Base-by-base conservation (phyloP, 2,113 vertebrate species). In the Macheiramphus alcinus region DNA sequence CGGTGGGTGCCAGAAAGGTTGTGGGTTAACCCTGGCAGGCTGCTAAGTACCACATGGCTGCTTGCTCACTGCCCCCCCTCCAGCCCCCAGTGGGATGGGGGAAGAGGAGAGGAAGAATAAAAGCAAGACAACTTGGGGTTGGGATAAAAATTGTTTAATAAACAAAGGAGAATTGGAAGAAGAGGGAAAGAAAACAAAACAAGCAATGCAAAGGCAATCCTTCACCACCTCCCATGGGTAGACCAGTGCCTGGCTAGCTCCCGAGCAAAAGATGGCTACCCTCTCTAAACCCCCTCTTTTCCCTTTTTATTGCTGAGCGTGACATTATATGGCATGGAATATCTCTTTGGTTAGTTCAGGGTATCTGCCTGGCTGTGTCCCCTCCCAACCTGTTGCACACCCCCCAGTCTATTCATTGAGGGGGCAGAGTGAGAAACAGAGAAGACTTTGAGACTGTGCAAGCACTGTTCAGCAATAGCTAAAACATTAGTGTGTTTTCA, bases 31-130 rank as follows among this genome's bases (percentile, higher is more conserved):
- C 6, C 32, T 43, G 12, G 31, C 45, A 45, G 52, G 42, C 27
- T 16, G 27, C 32, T 31, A 17, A 84, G 47, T 26, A 45, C 20
- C 20, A 16, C 10, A 2, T 0, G 3, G 19, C 56, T 1, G 16
- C 68, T 63, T 29, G 13, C 47, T 43, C 14, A 6, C 19, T 32
- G 31, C 25, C 21, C 18, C 9, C 12, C 52, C n/a, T n/a, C 7
- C 29, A 40, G 50, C 31, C 16, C 38, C 8, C 27, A 55, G 43
- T 14, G 17, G 22, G 36, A 61, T 21, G 36, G 56, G 55, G 20
- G 47, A 23, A n/a, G 47, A 43, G 25, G 25, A 72, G 19, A 23
- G 55, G 55, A 61, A 61, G 66, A 40, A 34, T 16, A 48, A 70
- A 48, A 82, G 65, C n/a, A 59, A 82, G 52, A 26, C 58, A 21